Percentiles rank a stretch among this genome's conserved stretches.
These are phyloP conservation scores for Aromia moschata DNA, from an alignment of 2,888 invertebrate genomes.

Conservation along the genomic window DNA sequence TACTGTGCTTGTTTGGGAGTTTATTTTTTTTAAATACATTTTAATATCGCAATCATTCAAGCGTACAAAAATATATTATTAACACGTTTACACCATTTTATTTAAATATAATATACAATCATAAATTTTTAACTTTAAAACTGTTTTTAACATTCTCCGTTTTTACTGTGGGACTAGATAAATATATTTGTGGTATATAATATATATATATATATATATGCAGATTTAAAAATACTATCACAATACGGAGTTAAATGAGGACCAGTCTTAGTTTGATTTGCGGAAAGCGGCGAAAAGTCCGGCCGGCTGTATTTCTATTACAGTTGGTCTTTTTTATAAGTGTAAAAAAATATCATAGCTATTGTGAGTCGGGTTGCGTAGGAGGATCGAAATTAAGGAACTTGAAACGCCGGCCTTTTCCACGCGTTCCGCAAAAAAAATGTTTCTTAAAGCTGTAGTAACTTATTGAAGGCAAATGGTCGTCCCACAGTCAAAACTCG, in stretches of 20 bases:
- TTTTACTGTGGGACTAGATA: conserved; percentile 16
- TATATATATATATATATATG: no score
- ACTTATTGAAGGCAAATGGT: conserved; percentile 15
- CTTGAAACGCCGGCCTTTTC: neutral
- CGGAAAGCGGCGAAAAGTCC: neutral
- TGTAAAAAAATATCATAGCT: conserved; percentile 3
- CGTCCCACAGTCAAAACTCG: conserved; percentile 21
- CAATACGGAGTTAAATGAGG: conserved; percentile 18
- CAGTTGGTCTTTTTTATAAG: neutral
- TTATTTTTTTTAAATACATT: conserved; percentile 56
- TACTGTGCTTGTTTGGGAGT: conserved; percentile 25
- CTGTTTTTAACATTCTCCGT: conserved; percentile 16
- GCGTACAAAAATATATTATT: conserved; percentile 64
- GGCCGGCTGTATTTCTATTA: neutral
- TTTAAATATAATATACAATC: conserved; percentile 34
- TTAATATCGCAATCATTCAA: conserved; percentile 61
- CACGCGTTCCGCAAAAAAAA: conserved; percentile 3
- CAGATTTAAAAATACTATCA: conserved; percentile 22
- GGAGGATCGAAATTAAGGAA: conserved; percentile 6
- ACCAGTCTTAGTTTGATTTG: conserved; percentile 18
- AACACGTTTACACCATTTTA: conserved; percentile 56
- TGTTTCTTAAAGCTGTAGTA: conserved; percentile 19
- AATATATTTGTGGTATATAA: conserved; percentile 12
- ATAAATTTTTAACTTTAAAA: conserved; percentile 31
- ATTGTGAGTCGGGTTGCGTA: no score